Conservation (phyloP, 1,140 invertebrate genomes). For the Cydia pomonella region DNA sequence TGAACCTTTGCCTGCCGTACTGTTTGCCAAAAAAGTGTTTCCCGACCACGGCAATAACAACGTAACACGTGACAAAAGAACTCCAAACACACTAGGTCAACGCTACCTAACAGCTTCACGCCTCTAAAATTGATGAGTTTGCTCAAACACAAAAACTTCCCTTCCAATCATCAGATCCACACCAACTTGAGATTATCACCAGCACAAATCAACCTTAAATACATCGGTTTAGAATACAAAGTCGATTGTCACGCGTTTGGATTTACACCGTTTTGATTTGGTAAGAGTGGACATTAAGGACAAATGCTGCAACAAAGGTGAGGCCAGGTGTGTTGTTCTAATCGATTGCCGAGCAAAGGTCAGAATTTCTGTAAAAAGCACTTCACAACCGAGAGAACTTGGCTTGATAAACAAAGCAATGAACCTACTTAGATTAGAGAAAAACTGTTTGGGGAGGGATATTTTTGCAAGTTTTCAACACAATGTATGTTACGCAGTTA, state of each 20-base stretch:
- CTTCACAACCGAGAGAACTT: too few relatives aligned
- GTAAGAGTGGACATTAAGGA: slow-evolving; percentile 47
- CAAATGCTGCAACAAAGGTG: slow-evolving; percentile 58
- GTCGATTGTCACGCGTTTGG: not conserved
- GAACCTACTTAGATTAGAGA: too few relatives aligned
- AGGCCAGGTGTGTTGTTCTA: slow-evolving; percentile 36
- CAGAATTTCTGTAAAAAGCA: not conserved
- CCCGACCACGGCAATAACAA: not conserved
- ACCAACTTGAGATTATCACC: not conserved
- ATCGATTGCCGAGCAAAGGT: not conserved
- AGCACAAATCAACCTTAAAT: slow-evolving; percentile 6
- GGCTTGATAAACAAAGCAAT: too few relatives aligned
- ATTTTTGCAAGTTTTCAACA: too few relatives aligned
- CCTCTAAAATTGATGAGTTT: slow-evolving; percentile 56
- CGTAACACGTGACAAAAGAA: slow-evolving; percentile 36
- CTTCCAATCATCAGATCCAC: not conserved
- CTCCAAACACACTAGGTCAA: slow-evolving; percentile 46
- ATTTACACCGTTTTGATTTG: slow-evolving; percentile 23
- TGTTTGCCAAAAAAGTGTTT: not conserved
- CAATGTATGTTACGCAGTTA: too few relatives aligned
- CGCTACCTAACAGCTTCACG: slow-evolving; percentile 42
- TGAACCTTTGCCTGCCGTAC: not conserved
- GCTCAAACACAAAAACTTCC: slow-evolving; percentile 45
- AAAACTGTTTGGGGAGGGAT: too few relatives aligned
- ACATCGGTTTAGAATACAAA: not conserved